phyloP scores from a whole-genome alignment of 2,113 vertebrate species.

The Rhinogobius similis region DNA sequence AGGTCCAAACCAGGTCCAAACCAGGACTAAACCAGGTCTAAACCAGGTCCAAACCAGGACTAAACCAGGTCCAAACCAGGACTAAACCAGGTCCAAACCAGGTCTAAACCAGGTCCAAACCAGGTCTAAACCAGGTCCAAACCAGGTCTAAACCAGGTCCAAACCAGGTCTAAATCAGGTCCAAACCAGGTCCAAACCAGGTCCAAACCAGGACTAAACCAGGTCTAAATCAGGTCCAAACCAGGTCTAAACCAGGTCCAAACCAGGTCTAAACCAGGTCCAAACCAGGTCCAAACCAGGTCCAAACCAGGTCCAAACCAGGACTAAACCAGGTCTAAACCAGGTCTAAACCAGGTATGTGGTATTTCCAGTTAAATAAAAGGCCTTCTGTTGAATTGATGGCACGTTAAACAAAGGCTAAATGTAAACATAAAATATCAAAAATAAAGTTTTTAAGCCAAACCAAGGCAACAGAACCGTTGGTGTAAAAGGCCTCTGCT shows the following conservation, averaged over 20 bases:
- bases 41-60: neutral
- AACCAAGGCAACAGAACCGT: too few relatives aligned
- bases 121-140: neutral
- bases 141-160: neutral
- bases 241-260: neutral
- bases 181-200: neutral
- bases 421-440: too few relatives aligned
- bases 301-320: neutral
- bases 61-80: neutral
- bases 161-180: neutral
- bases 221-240: neutral
- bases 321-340: neutral
- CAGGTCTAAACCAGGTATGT: neutral
- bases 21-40: neutral
- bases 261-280: neutral
- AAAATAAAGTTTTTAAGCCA: too few relatives aligned
- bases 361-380: too few relatives aligned
- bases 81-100: neutral
- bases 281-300: neutral
- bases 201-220: neutral
- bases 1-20: neutral
- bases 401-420: too few relatives aligned
- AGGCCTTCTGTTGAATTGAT: too few relatives aligned
- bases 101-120: neutral
- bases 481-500: too few relatives aligned